These are phyloP conservation scores for Leptinotarsa texana DNA, from an alignment of 1,140 invertebrate species.

Conservation along the genomic window DNA sequence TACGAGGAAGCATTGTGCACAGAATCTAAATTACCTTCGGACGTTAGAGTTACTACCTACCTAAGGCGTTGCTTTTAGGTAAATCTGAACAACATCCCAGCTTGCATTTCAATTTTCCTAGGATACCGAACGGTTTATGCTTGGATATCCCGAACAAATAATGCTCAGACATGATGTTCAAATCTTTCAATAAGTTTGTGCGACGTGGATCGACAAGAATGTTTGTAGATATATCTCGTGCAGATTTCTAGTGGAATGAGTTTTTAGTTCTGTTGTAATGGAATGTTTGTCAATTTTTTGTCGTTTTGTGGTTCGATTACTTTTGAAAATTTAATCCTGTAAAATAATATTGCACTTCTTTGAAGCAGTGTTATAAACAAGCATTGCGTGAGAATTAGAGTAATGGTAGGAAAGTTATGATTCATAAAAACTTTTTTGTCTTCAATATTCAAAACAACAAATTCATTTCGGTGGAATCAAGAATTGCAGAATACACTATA, in stretches of 20 bases:
- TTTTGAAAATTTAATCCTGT: no score
- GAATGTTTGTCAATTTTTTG: no score
- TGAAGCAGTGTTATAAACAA: no score
- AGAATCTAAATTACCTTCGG: background rate
- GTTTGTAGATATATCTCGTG: background rate
- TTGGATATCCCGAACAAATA: conserved; percentile 8
- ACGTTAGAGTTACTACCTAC: conserved; percentile 15
- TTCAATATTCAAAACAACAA: no score
- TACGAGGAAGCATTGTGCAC: background rate
- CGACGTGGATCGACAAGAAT: background rate
- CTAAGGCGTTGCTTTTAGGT: conserved; percentile 18
- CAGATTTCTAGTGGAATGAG: background rate
- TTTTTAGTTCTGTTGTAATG: no score
- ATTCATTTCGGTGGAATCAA: no score
- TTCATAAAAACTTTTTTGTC: no score
- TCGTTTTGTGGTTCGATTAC: no score
- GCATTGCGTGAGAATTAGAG: no score
- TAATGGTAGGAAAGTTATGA: no score
- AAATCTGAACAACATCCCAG: conserved; percentile 23
- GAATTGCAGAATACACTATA: no score
- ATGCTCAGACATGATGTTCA: background rate
- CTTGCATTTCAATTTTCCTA: conserved; percentile 28
- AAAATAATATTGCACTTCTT: no score
- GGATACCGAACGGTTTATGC: conserved; percentile 11
- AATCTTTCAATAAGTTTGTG: background rate